phyloP scores from a whole-genome alignment of 2,113 vertebrate species.

The Chiloscyllium plagiosum region DNA sequence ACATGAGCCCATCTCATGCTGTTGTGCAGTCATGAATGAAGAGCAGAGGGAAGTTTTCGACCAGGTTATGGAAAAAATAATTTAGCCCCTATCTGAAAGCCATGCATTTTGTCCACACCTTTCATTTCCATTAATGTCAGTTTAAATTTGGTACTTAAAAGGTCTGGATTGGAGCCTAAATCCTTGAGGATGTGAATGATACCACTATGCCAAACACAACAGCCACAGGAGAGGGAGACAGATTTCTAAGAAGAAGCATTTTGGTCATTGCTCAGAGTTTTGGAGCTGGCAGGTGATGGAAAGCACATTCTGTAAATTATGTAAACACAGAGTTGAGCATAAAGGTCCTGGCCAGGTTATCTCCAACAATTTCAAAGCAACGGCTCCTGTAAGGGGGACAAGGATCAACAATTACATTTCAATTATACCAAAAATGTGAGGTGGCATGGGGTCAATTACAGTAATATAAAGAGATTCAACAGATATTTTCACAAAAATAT shows the following conservation, averaged over 20 bases:
- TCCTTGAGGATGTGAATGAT: background rate
- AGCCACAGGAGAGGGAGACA: background rate
- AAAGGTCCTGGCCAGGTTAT: background rate
- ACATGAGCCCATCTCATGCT: background rate
- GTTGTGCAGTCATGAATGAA: background rate
- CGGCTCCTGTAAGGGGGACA: background rate
- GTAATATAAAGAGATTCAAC: background rate
- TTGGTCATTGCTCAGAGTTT: background rate
- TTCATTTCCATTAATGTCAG: background rate
- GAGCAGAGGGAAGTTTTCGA: background rate
- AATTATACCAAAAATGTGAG: background rate
- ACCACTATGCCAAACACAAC: no score
- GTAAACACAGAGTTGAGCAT: background rate
- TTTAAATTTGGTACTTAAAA: no score
- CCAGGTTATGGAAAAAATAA: background rate
- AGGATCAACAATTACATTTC: background rate
- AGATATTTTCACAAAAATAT: background rate
- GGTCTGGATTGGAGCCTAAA: background rate
- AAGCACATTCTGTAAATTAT: background rate
- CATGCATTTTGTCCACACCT: background rate
- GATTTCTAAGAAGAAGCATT: background rate
- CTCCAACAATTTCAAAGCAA: background rate
- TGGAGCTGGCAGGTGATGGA: background rate
- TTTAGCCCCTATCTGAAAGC: background rate
- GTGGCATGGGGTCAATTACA: background rate